Percentiles rank a stretch among this genome's conserved stretches.
phyloP scores from a whole-genome alignment of 1,140 invertebrate genomes.

The Melanaphis sacchari region DNA sequence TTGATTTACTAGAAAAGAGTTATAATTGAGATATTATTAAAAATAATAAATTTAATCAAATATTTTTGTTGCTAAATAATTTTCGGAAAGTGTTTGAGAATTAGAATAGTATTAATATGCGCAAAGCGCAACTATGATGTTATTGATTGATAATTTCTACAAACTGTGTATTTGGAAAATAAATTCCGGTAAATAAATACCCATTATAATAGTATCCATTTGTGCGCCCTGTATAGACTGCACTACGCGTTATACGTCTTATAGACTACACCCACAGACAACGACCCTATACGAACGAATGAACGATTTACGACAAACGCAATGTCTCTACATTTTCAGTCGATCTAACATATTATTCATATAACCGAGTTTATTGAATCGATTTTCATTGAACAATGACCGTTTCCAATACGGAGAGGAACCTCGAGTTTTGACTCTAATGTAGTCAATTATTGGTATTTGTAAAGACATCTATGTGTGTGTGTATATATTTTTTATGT shows the following conservation, averaged over 20 bases:
- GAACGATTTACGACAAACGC: conserved; percentile 25
- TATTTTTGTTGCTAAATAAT: background rate
- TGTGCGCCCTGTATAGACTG: background rate
- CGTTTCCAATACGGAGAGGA: conserved; percentile 45
- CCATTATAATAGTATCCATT: background rate
- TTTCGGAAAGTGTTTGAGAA: background rate
- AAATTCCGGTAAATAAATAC: background rate
- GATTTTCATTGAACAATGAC: conserved; percentile 38
- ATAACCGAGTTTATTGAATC: conserved; percentile 47
- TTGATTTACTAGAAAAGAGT: background rate
- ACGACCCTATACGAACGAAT: background rate
- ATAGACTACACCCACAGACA: conserved; percentile 18
- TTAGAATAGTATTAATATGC: background rate
- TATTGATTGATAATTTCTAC: background rate
- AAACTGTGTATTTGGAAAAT: background rate
- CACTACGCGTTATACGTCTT: background rate
- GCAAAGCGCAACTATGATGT: background rate
- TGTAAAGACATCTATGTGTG: conserved; percentile 39
- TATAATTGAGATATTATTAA: background rate
- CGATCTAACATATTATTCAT: conserved; percentile 30
- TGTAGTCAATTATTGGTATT: conserved; percentile 55
- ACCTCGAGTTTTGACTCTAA: conserved; percentile 46
- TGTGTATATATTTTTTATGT: conserved; percentile 11
- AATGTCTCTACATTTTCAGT: conserved; percentile 11
- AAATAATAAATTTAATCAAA: background rate